Base-by-base conservation (phyloP, 2,797 vertebrate species). In the Acanthurus tractus region DNA sequence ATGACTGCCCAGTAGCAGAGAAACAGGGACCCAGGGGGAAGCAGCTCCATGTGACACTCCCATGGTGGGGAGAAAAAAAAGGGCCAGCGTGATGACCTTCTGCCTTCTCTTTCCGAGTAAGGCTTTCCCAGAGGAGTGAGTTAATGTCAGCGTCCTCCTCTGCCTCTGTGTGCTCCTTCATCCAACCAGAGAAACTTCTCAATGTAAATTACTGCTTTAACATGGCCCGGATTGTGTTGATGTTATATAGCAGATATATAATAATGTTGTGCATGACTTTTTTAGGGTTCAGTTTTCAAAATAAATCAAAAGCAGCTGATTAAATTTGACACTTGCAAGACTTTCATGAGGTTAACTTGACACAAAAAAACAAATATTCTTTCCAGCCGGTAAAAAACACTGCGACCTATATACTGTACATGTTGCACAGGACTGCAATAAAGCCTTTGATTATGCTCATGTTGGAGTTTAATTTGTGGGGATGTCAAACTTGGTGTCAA, bases 1-100 rank as follows among this genome's bases (percentile, higher is more conserved):
- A 74, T 63, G 64, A 78, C 74, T 66, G 57, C 79, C 83, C 78
- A 86, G 72, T 45, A 53, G 88, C 79, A 76, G 42, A 84, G 45
- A 78, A 57, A 59, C 22, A 53, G 44, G 72, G 57, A 75, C 46
- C 78, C 74, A 50, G 70, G 67, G 65, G 72, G 64, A 88, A 61
- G 62, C 36, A 76, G 64, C 63, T 66, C 76, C 49, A 62, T 81
- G 77, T 86, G 79, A 88, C 42, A 7, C 66, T 77, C 9, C 53
- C 46, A 70, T 64, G 40, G 55, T 63, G 46, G 45, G 25, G 23
- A 7, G 23, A 7, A 61, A 62, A 69, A 52, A 73, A 80, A 56
- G 29, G 42, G 29, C 44, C 55, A 58, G 15, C 14, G 8, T 42
- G 55, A 64, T 76, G 76, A 83, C 79, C 70, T 64, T 63, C 46